A percentile compares a stretch with the other conserved stretches of the same genome.
Conservation (phyloP, 2,113 vertebrate genomes). For the Centropus unirufus region DNA sequence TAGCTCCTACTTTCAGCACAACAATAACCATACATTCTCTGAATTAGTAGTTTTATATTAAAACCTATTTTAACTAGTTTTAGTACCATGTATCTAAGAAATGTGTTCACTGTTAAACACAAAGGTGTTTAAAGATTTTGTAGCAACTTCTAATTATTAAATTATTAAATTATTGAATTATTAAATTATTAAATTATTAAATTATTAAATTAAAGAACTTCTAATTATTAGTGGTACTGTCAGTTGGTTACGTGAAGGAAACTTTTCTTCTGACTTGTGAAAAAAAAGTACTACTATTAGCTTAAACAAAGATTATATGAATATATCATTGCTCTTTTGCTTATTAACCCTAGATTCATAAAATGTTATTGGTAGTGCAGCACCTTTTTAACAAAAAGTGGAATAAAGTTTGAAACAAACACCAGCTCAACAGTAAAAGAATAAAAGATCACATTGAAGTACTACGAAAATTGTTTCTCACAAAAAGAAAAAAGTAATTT, state of each 20-base stretch:
- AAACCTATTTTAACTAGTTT: not conserved
- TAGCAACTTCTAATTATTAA: too few relatives aligned
- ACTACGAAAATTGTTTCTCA: not conserved
- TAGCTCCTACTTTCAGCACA: not conserved
- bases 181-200: too few relatives aligned
- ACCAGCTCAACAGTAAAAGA: not conserved
- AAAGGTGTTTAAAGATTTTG: not conserved
- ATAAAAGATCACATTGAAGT: not conserved
- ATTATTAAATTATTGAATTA: too few relatives aligned
- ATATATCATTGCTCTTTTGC: not conserved
- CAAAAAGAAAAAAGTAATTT: not conserved
- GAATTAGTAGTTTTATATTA: not conserved
- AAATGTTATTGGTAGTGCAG: not conserved
- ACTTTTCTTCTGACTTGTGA: not conserved
- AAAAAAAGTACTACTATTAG: not conserved
- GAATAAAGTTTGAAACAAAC: conserved; percentile 12
- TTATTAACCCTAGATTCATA: not conserved
- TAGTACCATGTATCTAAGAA: not conserved
- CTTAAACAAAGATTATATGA: not conserved
- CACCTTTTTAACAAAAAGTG: not conserved
- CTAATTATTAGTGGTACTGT: not conserved
- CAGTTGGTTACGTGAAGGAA: not conserved
- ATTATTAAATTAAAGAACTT: too few relatives aligned
- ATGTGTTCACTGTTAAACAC: not conserved
- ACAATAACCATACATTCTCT: not conserved